Evolutionary conservation across 2,113 vertebrate genomes (phyloP).

Genomic region (Puma concolor): DNA sequence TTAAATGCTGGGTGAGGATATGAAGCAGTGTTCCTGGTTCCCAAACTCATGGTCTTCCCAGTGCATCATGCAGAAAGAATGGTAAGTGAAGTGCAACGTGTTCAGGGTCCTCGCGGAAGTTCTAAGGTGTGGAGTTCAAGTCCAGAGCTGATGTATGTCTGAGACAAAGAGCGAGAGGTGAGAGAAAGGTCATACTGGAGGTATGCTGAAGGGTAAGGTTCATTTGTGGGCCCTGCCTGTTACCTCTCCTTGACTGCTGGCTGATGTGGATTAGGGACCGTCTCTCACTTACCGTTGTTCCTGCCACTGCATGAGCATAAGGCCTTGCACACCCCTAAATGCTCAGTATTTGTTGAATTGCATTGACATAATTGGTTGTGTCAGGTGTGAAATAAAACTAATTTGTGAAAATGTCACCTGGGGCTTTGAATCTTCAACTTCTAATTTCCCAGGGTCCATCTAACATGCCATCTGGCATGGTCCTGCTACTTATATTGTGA

Average conservation of each 20-base stretch:
- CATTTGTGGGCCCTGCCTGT: background rate
- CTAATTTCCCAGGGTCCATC: background rate
- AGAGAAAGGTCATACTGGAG: too few species aligned
- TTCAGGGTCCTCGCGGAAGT: background rate
- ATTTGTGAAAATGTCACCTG: background rate
- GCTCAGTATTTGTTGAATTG: background rate
- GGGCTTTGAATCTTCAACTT: background rate
- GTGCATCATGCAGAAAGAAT: background rate
- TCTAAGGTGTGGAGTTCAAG: background rate
- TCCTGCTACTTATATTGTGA: background rate
- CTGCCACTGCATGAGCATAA: rapidly evolving
- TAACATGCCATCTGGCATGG: background rate
- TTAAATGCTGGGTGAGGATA: background rate
- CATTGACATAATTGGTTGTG: background rate
- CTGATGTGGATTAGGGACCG: background rate
- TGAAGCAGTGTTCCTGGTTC: background rate
- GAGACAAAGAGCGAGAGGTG: background rate
- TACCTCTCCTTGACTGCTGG: background rate
- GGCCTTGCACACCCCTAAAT: background rate
- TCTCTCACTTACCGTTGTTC: background rate
- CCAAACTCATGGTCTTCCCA: background rate
- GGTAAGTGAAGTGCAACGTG: background rate
- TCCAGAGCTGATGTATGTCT: background rate
- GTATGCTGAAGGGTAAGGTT: background rate
- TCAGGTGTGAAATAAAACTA: background rate